These are phyloP conservation scores for Miichthys miiuy DNA, from an alignment of 2,797 vertebrate genomes.

Conservation along the genomic window DNA sequence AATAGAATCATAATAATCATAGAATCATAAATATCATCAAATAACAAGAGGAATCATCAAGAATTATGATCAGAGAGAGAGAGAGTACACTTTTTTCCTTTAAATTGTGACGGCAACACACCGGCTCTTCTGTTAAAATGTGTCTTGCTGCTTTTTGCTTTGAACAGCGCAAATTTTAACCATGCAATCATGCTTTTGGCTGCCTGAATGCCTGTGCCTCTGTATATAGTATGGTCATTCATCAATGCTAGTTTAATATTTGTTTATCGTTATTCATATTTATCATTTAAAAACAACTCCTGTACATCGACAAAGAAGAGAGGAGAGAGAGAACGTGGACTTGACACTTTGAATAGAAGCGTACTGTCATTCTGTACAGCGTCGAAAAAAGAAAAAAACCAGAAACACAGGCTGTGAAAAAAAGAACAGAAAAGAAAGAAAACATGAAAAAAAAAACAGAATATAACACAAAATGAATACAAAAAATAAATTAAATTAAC, in stretches of 20 bases:
- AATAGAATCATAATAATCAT: constrained; percentile 84
- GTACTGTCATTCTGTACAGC: constrained; percentile 80
- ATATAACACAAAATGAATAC: constrained; percentile 70
- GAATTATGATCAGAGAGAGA: constrained; percentile 77
- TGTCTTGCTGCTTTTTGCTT: constrained; percentile 75
- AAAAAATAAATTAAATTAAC: constrained; percentile 77
- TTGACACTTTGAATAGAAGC: constrained; percentile 70
- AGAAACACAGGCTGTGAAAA: constrained; percentile 63
- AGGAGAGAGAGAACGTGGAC: constrained; percentile 68
- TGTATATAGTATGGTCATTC: constrained; percentile 83
- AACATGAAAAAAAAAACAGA: constrained; percentile 17
- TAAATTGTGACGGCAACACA: constrained; percentile 78
- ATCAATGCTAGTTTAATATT: constrained; percentile 78
- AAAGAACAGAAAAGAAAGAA: constrained; percentile 13
- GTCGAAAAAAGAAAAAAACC: constrained; percentile 53
- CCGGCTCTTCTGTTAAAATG: constrained; percentile 69
- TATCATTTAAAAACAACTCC: constrained; percentile 79
- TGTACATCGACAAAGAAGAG: constrained; percentile 81
- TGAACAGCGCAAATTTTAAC: constrained; percentile 79
- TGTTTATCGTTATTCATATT: constrained; percentile 74
- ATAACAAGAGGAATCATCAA: constrained; percentile 84
- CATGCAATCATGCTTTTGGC: constrained; percentile 88
- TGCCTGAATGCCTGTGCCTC: constrained; percentile 82
- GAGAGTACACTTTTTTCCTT: constrained; percentile 80
- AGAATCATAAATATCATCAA: constrained; percentile 83